phyloP scores from a whole-genome alignment of 2,113 vertebrate genomes.

The Heterochromis multidens region DNA sequence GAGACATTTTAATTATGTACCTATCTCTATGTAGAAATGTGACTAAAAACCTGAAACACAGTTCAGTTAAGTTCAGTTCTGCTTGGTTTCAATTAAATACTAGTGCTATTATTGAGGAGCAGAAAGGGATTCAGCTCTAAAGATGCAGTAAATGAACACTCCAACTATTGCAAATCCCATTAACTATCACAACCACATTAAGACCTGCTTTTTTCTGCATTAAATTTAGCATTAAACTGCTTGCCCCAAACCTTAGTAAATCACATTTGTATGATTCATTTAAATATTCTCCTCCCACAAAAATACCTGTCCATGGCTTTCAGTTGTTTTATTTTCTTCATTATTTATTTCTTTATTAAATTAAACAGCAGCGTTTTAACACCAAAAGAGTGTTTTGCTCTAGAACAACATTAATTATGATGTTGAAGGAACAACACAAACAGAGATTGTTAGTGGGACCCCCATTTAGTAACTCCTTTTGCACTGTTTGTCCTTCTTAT shows the following conservation, averaged over 20 bases:
- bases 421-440: background rate
- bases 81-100: background rate
- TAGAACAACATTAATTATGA: background rate
- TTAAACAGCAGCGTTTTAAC: background rate
- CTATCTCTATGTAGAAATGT: background rate
- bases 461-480: no score
- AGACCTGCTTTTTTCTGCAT: background rate
- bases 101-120: background rate
- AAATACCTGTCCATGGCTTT: no score
- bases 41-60: background rate
- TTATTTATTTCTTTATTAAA: no score
- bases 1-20: background rate
- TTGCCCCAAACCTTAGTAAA: background rate
- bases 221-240: background rate
- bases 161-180: background rate
- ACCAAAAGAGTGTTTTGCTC: background rate
- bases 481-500: no score
- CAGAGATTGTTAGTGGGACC: background rate
- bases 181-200: background rate
- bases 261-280: background rate
- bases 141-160: background rate
- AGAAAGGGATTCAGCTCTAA: background rate
- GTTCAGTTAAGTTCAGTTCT: background rate
- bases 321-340: no score
- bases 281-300: background rate